Evolutionary conservation across 2,888 invertebrate species (phyloP).

Genomic region (Oligia fasciuncula): DNA sequence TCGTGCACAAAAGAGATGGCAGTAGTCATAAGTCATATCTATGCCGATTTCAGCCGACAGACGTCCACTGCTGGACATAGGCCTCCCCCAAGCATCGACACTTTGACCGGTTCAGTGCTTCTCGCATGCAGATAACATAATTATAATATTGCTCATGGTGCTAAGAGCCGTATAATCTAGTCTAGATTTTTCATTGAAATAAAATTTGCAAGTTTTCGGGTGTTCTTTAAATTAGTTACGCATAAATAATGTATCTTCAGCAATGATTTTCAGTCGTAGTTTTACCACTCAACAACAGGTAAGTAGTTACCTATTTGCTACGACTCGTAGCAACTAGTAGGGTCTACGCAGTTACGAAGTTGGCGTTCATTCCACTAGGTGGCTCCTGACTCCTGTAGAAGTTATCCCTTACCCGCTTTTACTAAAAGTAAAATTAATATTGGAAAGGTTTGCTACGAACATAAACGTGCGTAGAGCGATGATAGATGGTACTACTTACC

Average conservation of each 20-base stretch:
- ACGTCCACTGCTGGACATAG: neutral
- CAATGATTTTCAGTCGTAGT: neutral
- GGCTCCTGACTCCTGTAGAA: conserved; percentile 14
- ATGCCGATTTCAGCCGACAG: neutral
- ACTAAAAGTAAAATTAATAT: neutral
- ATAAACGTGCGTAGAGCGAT: neutral
- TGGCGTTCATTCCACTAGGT: conserved; percentile 3
- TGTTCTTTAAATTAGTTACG: neutral
- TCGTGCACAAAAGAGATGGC: neutral
- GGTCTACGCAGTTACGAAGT: neutral
- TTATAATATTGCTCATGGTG: neutral
- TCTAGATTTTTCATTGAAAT: neutral
- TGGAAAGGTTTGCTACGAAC: neutral
- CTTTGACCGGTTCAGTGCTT: neutral
- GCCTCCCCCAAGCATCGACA: neutral
- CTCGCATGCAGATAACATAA: neutral
- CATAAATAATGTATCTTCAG: neutral
- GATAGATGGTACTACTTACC: neutral
- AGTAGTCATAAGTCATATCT: neutral
- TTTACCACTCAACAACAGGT: neutral
- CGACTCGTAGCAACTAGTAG: neutral
- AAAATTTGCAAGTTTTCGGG: neutral
- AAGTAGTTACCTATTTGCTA: neutral
- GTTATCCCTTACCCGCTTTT: neutral
- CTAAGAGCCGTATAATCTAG: neutral